These are phyloP conservation scores for Mesoclemmys tuberculata DNA, from an alignment of 2,113 vertebrate species.

Conservation along the genomic window DNA sequence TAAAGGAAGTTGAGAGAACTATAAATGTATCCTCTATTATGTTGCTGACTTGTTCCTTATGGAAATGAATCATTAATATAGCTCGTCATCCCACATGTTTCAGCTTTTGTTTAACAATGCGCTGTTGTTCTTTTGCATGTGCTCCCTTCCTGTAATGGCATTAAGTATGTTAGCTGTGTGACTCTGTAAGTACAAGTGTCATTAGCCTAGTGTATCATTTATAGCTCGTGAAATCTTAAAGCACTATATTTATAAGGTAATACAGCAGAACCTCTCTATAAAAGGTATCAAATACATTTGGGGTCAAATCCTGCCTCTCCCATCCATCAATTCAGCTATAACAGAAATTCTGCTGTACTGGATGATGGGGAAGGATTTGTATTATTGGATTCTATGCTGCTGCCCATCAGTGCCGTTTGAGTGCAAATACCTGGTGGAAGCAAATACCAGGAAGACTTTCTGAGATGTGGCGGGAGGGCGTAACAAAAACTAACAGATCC, in stretches of 20 bases:
- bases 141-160: not conserved
- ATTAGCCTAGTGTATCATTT: not conserved
- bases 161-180: not conserved
- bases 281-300: not conserved
- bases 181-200: not conserved
- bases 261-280: not conserved
- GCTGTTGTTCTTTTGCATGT: not conserved
- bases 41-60: not conserved
- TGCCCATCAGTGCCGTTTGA: not conserved
- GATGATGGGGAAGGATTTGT: not conserved
- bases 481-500: not conserved
- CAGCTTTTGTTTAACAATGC: not conserved
- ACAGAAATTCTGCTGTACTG: not conserved
- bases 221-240: not conserved
- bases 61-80: conserved; percentile 6
- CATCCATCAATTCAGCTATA: not conserved
- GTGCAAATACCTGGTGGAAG: not conserved
- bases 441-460: not conserved
- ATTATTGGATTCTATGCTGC: not conserved
- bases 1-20: not conserved
- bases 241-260: not conserved
- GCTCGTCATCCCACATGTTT: not conserved
- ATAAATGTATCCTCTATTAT: conserved; percentile 12
- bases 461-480: not conserved
- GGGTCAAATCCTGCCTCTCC: not conserved